A percentile compares a stretch with the other conserved stretches of the same genome.
Conservation (phyloP, 1,140 invertebrate species). For the Platyscapa corneri region DNA sequence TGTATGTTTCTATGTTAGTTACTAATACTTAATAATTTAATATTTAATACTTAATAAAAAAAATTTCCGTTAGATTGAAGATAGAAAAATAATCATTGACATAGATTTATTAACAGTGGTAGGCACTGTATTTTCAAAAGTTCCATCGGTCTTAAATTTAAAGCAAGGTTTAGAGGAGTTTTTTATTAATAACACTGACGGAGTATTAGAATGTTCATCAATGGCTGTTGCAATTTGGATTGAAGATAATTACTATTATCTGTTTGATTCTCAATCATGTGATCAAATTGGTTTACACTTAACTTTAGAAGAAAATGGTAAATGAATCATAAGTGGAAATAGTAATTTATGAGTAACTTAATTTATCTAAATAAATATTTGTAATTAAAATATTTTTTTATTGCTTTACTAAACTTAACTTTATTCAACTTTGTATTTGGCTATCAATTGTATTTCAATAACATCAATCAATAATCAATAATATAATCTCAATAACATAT, state of each 20-base stretch:
- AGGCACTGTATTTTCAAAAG: conserved; percentile 65
- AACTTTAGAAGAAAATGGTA: conserved; percentile 55
- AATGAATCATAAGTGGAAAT: not conserved
- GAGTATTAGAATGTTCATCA: conserved; percentile 62
- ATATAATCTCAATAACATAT: too few species aligned
- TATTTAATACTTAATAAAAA: too few species aligned
- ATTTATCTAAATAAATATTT: too few species aligned
- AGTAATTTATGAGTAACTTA: too few species aligned
- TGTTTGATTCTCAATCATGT: conserved; percentile 66
- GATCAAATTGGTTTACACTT: conserved; percentile 58
- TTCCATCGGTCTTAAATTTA: conserved; percentile 59
- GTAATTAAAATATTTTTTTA: too few species aligned
- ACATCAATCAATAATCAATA: too few species aligned
- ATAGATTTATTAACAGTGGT: conserved; percentile 64
- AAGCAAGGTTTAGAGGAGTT: conserved; percentile 64
- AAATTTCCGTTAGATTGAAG: conserved; percentile 53
- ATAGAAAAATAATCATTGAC: conserved; percentile 56
- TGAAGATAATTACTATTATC: conserved; percentile 63
- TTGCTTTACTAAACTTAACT: too few species aligned
- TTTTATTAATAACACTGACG: conserved; percentile 62
- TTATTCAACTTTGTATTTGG: too few species aligned
- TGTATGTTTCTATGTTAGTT: too few species aligned
- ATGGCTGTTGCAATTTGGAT: conserved; percentile 65
- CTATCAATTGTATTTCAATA: too few species aligned
- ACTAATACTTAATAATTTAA: too few species aligned